These are phyloP conservation scores for Scophthalmus maximus DNA, from an alignment of 2,113 vertebrate species.

Conservation along the genomic window DNA sequence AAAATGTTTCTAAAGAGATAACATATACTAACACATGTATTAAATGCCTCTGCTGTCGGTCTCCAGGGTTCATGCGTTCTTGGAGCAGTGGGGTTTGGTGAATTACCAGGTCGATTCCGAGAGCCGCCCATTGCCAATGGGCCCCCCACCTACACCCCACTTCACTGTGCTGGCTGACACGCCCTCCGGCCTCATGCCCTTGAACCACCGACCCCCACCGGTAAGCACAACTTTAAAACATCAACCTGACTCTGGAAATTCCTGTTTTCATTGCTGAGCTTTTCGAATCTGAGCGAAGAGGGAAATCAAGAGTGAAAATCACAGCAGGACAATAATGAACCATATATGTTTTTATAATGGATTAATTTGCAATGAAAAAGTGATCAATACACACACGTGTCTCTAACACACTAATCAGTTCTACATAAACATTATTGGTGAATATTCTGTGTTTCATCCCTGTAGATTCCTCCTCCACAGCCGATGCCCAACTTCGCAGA, in stretches of 20 bases:
- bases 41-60: neutral
- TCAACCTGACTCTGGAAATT: neutral
- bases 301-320: no score
- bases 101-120: slow-evolving; percentile 99
- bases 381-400: neutral
- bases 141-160: slow-evolving; percentile 95
- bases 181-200: slow-evolving; percentile 93
- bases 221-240: slow-evolving; percentile 43
- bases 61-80: slow-evolving; percentile 92
- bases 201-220: slow-evolving; percentile 85
- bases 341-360: no score
- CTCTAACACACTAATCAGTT: neutral
- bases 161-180: slow-evolving; percentile 97
- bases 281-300: no score
- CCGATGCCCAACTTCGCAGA: slow-evolving; percentile 94
- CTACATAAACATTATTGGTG: neutral
- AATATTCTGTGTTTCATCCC: accelerated
- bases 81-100: slow-evolving; percentile 98
- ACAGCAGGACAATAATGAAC: no score
- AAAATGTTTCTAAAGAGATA: neutral
- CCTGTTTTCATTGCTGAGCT: neutral
- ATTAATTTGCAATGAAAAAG: no score
- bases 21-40: neutral
- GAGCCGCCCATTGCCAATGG: slow-evolving; percentile 95
- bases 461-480: slow-evolving; percentile 91